Base-by-base conservation (phyloP, 2,888 invertebrate genomes). In the Pterostichus madidus region DNA sequence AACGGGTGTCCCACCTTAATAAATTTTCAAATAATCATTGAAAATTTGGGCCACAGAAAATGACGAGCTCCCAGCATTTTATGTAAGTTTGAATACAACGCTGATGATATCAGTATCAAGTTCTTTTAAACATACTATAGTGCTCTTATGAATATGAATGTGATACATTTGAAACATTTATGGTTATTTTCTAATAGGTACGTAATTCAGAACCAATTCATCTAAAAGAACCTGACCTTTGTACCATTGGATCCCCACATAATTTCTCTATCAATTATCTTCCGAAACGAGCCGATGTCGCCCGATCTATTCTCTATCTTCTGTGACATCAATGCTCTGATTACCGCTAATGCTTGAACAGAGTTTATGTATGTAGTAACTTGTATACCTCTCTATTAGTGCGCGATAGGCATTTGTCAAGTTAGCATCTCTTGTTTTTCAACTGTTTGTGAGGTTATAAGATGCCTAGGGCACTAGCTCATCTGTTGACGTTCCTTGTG, bases 401-500 rank as follows among this genome's bases (percentile, higher is more conserved):
- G 44, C 44, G 17, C 68, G 46, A 39, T 44, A 64, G 39, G 4
- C 64, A 7, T 32, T n/a, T 44, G 68, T 71, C 68, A 44, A 44
- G 59, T 31, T 11, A 49, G n/a, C 49, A 39, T 49, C 31, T 59
- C 15, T 59, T 64, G 35, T 4, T 35, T 5, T 64, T 32, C 35
- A 17, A 17, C 44, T 71, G 68, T 71, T 71, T 44, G 49, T 11
- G 13, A 56, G 24, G 56, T 5, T 24, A 11, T 1, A 71, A 39
- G 31, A 81, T 81, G 81, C 46, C 75, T 2, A 75, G 32, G 10
- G 35, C 49, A 7, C 15, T 81, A 61, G 39, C 46, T 8, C 73
- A 81, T 31, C 13, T 81, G 32, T 61, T 81, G 17, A 46, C 81
- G 4, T 17, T 81, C 6, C 24, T 81, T 31, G n/a, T 59, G 44